phyloP scores from a whole-genome alignment of 2,888 invertebrate genomes.

The Drosophila nr. perissopoda region DNA sequence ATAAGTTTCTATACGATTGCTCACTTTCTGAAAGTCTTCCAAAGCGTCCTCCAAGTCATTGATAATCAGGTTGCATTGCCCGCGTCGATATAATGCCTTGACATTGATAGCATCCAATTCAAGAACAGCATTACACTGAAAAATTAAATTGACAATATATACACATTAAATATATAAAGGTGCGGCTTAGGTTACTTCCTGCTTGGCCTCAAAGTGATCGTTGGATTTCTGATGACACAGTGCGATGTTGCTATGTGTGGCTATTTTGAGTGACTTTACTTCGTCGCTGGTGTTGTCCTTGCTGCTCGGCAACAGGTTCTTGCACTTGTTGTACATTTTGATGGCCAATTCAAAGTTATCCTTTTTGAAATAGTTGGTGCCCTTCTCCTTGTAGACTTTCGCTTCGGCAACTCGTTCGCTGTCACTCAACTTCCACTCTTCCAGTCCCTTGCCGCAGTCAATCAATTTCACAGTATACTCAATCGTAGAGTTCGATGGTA shows the following conservation, averaged over 20 bases:
- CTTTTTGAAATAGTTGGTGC: conserved; percentile 94
- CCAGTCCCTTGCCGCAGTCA: conserved; percentile 93
- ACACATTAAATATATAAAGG: background rate
- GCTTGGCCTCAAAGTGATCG: conserved; percentile 89
- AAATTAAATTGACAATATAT: background rate
- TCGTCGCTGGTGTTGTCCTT: conserved; percentile 84
- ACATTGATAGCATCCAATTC: conserved; percentile 91
- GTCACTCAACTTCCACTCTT: conserved; percentile 92
- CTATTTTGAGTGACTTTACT: conserved; percentile 87
- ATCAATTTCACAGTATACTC: conserved; percentile 93
- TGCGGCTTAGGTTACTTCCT: conserved; percentile 85
- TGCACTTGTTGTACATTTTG: conserved; percentile 94
- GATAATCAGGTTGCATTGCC: conserved; percentile 91
- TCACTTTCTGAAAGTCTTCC: conserved; percentile 89
- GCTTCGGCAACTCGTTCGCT: conserved; percentile 93
- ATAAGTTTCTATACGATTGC: background rate
- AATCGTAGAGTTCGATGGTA: conserved; percentile 92
- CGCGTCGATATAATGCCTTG: conserved; percentile 95
- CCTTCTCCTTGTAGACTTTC: conserved; percentile 94
- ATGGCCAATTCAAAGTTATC: conserved; percentile 91
- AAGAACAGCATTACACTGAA: conserved; percentile 90
- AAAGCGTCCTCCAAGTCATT: conserved; percentile 92
- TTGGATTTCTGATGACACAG: conserved; percentile 91
- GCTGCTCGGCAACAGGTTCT: conserved; percentile 72
- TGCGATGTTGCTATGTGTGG: conserved; percentile 92